Evolutionary conservation across 2,888 invertebrate species (phyloP).

Genomic region (Vesta saturnalis): DNA sequence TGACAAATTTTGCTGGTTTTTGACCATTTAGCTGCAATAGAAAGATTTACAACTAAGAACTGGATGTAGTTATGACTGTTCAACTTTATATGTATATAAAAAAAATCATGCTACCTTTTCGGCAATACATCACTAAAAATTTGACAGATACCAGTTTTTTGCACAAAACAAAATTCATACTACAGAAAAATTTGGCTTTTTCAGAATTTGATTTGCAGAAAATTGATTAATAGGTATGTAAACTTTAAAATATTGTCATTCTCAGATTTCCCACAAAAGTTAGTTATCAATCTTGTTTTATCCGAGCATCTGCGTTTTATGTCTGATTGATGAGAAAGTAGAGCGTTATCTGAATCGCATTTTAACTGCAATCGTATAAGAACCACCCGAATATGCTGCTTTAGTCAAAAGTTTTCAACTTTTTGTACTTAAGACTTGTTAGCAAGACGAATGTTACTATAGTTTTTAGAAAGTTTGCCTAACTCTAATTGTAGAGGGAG

Average conservation of each 20-base stretch:
- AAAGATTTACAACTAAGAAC: constrained; percentile 32
- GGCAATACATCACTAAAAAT: too few relatives aligned
- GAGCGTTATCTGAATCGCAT: constrained; percentile 37
- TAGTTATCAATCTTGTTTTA: constrained; percentile 32
- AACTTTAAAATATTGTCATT: neutral
- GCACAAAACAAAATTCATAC: too few relatives aligned
- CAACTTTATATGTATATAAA: constrained; percentile 13
- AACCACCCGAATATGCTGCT: constrained; percentile 37
- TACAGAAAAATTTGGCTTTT: too few relatives aligned
- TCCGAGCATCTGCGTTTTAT: constrained; percentile 19
- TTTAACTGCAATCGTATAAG: constrained; percentile 39
- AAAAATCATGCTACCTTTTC: constrained; percentile 10
- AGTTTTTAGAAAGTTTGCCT: constrained; percentile 38
- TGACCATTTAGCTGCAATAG: constrained; percentile 30
- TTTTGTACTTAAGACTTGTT: constrained; percentile 32
- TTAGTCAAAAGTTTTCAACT: constrained; percentile 31
- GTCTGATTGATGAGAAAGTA: constrained; percentile 36
- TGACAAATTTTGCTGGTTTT: constrained; percentile 37
- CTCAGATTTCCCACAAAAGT: neutral
- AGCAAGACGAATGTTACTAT: constrained; percentile 40
- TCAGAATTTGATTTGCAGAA: constrained; percentile 1
- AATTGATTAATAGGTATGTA: constrained; percentile 1
- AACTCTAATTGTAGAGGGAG: constrained; percentile 39
- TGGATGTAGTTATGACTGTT: constrained; percentile 23
- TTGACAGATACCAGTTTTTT: too few relatives aligned